Conservation (phyloP, 1,140 invertebrate species). For the Sycophaga agraensis region DNA sequence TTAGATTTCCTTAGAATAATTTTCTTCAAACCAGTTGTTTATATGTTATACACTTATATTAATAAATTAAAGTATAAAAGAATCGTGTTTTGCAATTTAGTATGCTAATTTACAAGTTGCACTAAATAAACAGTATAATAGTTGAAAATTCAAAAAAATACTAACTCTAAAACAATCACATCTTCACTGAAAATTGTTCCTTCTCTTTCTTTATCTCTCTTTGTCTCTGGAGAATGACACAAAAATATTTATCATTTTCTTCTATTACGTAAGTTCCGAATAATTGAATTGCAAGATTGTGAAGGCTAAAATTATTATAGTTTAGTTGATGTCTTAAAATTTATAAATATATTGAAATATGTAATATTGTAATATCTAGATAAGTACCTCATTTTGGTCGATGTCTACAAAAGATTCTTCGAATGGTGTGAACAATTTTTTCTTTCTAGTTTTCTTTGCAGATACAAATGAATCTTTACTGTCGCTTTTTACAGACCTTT, state of each 20-base stretch:
- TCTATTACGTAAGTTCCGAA: conserved; percentile 37
- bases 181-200: too few relatives aligned
- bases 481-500: conserved; percentile 18
- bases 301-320: conserved; percentile 5
- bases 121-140: too few relatives aligned
- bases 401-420: conserved; percentile 39
- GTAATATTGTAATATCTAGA: neutral
- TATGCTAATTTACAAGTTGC: too few relatives aligned
- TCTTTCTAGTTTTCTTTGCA: conserved; percentile 34
- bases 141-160: too few relatives aligned
- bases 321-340: conserved; percentile 3
- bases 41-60: too few relatives aligned
- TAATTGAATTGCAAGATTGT: neutral
- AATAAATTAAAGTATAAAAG: too few relatives aligned
- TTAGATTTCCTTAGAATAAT: too few relatives aligned
- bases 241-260: conserved; percentile 32
- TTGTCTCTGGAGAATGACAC: too few relatives aligned
- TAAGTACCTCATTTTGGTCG: conserved; percentile 34
- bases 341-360: neutral
- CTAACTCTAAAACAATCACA: too few relatives aligned
- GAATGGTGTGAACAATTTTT: conserved; percentile 34
- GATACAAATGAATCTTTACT: conserved; percentile 15
- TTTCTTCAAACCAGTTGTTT: too few relatives aligned
- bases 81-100: too few relatives aligned
- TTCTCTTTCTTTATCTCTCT: too few relatives aligned